Evolutionary conservation across 2,113 vertebrate species (phyloP), one percentile per base, ranked within the genome.

Genomic region (Lophura nycthemera): DNA sequence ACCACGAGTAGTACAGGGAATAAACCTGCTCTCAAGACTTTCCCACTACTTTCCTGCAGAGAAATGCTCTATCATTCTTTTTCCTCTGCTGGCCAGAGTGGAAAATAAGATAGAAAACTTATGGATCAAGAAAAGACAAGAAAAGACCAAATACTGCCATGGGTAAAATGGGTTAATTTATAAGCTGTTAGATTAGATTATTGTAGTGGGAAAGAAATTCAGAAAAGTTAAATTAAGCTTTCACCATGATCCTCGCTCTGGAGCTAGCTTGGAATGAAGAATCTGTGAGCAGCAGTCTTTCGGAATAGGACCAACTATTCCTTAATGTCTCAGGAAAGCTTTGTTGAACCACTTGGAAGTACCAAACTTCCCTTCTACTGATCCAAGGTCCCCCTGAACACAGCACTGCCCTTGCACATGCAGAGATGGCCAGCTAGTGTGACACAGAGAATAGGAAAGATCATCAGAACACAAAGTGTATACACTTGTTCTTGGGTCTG

Each of bases 1-100:
- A 50, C 25, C 42, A 16, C 0, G 13, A 6, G 5, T 65, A 5
- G 27, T 15, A 1, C 29, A 29, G 4, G 2, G 6, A 17, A n/a
- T 32, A 45, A 89, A 6, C 20, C 67, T 47, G 13, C 18, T 83
- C 17, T 65, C 29, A 56, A 83, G 60, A 72, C 4, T 86, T 77
- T 59, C 18, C 36, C 5, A 30, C 6, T 29, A 10, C 22, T 79
- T 88, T 82, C 22, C 29, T 59, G 34, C 48, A n/a, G 4, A 40
- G 24, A 59, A 21, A 22, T 1, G 2, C 64, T 61, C 5, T 0
- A 13, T 76, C 8, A 16, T 11, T 65, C 19, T 14, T 1, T 13
- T 8, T 71, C 13, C 20, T 52, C 38, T 52, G 19, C 24, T 60
- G 38, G n/a, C 43, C 13, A n/a, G 11, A 20, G 7, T 27, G 17